phyloP scores from a whole-genome alignment of 2,888 invertebrate species.

The Harpalus rubripes region DNA sequence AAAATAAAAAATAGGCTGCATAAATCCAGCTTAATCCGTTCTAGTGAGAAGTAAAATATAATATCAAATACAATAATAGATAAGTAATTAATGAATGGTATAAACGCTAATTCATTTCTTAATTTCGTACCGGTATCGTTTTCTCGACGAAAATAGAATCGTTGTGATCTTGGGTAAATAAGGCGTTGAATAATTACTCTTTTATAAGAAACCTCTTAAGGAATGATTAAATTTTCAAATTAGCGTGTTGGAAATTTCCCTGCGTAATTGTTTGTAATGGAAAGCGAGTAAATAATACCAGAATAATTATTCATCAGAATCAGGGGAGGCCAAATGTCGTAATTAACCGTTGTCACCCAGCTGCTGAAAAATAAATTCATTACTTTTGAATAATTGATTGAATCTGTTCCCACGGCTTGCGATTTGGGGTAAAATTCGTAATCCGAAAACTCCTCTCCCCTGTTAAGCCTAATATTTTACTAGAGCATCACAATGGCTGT shows the following conservation, averaged over 20 bases:
- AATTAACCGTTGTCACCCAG: constrained; percentile 54
- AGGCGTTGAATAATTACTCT: constrained; percentile 35
- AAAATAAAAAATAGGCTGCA: too few relatives aligned
- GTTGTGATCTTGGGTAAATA: constrained; percentile 5
- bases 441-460: background rate
- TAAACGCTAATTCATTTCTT: too few relatives aligned
- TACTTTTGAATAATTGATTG: constrained; percentile 27
- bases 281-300: constrained; percentile 25
- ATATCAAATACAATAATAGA: too few relatives aligned
- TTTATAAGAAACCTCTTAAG: constrained; percentile 48
- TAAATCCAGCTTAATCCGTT: too few relatives aligned
- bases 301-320: constrained; percentile 54
- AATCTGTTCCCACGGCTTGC: constrained; percentile 25
- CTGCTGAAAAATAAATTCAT: constrained; percentile 61
- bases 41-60: too few relatives aligned
- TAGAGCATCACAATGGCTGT: constrained; percentile 32
- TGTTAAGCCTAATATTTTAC: constrained; percentile 22
- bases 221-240: constrained; percentile 53
- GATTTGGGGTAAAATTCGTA: constrained; percentile 41
- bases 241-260: constrained; percentile 37
- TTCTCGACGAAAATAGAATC: too few relatives aligned
- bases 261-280: constrained; percentile 42
- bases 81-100: too few relatives aligned
- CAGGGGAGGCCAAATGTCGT: constrained; percentile 34
- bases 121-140: too few relatives aligned